Percentiles rank a stretch among this genome's conserved stretches.
phyloP scores from a whole-genome alignment of 2,888 invertebrate genomes.

The Aricia artaxerxes region DNA sequence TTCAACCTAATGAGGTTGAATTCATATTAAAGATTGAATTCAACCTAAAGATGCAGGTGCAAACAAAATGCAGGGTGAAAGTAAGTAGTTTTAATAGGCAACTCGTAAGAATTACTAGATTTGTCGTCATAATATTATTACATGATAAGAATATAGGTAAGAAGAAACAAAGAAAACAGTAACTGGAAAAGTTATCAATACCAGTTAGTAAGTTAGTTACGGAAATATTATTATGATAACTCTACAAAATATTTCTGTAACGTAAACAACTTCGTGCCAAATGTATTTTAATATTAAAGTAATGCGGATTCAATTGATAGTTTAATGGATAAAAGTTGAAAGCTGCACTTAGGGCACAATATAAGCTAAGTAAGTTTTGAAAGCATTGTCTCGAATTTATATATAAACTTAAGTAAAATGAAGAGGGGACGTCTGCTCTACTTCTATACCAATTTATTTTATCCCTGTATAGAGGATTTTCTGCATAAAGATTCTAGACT shows the following conservation, averaged over 20 bases:
- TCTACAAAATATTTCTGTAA: not conserved
- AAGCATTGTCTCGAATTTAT: conserved; percentile 30
- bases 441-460: conserved; percentile 26
- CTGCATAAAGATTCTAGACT: conserved; percentile 13
- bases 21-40: too few species aligned
- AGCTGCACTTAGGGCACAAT: conserved; percentile 24
- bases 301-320: conserved; percentile 13
- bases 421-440: conserved; percentile 19
- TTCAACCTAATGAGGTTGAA: too few species aligned
- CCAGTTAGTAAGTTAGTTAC: not conserved
- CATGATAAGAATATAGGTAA: too few species aligned
- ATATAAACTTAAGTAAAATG: conserved; percentile 30
- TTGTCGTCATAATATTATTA: too few species aligned
- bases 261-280: not conserved
- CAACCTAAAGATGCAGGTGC: too few species aligned
- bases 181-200: not conserved
- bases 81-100: too few species aligned
- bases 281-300: not conserved
- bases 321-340: conserved; percentile 15
- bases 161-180: not conserved
- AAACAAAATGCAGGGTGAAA: too few species aligned
- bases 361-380: conserved; percentile 25
- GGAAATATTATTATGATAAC: not conserved
- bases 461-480: conserved; percentile 8
- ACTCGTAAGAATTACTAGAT: too few species aligned